phyloP scores from a whole-genome alignment of 2,113 vertebrate species.

The Grammomys surdaster region DNA sequence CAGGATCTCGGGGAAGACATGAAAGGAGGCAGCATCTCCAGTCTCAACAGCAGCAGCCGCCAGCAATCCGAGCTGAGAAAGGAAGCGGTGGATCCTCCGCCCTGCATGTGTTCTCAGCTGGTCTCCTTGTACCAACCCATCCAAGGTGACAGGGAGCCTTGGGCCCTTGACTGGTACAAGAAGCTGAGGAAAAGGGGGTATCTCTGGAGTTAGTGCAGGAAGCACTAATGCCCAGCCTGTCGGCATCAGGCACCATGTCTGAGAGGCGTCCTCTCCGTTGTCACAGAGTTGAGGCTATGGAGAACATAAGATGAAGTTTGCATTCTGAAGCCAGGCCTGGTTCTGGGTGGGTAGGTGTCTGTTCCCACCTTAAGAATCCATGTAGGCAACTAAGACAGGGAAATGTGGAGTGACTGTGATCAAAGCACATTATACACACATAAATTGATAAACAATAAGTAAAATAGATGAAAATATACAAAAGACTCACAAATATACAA shows the following conservation, averaged over 20 bases:
- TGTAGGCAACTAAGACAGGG: neutral
- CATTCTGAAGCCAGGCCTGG: neutral
- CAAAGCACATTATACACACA: neutral
- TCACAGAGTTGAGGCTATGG: fast-evolving
- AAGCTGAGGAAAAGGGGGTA: neutral
- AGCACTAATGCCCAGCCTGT: neutral
- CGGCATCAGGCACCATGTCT: neutral
- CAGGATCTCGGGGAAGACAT: neutral
- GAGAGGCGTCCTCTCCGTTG: neutral
- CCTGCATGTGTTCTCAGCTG: fast-evolving
- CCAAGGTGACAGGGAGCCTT: neutral
- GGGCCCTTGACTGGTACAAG: neutral
- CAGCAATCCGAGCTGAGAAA: fast-evolving
- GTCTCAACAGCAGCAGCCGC: neutral
- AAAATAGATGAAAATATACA: neutral
- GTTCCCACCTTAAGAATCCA: neutral
- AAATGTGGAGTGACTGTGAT: neutral
- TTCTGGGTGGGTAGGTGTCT: neutral
- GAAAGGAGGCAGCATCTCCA: neutral
- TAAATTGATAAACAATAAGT: neutral
- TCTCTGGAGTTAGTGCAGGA: fast-evolving
- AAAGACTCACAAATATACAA: too few relatives aligned
- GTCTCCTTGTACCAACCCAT: neutral
- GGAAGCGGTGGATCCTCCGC: fast-evolving
- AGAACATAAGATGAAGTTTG: neutral